Conservation (phyloP, 2,113 vertebrate genomes). For the Semnornis frantzii region DNA sequence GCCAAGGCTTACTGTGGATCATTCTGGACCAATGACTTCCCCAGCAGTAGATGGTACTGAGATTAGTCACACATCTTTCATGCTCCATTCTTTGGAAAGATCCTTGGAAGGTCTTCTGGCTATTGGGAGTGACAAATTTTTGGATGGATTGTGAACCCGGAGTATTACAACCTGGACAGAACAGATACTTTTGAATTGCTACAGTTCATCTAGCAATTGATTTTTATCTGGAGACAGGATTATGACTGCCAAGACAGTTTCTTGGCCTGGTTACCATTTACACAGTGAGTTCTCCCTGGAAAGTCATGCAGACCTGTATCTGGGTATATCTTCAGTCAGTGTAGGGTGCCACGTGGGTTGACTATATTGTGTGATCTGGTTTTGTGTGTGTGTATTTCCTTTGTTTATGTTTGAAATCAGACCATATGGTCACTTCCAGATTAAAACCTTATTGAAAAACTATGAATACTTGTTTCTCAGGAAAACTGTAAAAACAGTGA, state of each 20-base stretch:
- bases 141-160: slow-evolving; percentile 4
- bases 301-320: neutral
- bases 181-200: neutral
- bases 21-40: slow-evolving; percentile 7
- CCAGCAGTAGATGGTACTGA: slow-evolving; percentile 46
- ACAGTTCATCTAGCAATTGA: slow-evolving; percentile 23
- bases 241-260: slow-evolving; percentile 13
- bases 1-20: slow-evolving; percentile 18
- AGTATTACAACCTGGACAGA: slow-evolving; percentile 26
- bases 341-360: neutral
- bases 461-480: neutral
- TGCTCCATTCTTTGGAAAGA: neutral
- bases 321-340: neutral
- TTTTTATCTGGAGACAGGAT: slow-evolving; percentile 4
- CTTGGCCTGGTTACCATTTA: neutral
- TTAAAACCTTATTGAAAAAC: neutral
- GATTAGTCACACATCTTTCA: slow-evolving; percentile 31
- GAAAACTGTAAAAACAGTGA: neutral
- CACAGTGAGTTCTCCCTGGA: neutral
- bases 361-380: neutral
- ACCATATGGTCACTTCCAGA: neutral
- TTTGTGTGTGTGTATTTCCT: neutral
- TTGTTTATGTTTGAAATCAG: neutral
- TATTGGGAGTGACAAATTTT: neutral
- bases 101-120: neutral